These are phyloP conservation scores for Saimiri boliviensis DNA, from an alignment of 2,113 vertebrate species.

Conservation along the genomic window DNA sequence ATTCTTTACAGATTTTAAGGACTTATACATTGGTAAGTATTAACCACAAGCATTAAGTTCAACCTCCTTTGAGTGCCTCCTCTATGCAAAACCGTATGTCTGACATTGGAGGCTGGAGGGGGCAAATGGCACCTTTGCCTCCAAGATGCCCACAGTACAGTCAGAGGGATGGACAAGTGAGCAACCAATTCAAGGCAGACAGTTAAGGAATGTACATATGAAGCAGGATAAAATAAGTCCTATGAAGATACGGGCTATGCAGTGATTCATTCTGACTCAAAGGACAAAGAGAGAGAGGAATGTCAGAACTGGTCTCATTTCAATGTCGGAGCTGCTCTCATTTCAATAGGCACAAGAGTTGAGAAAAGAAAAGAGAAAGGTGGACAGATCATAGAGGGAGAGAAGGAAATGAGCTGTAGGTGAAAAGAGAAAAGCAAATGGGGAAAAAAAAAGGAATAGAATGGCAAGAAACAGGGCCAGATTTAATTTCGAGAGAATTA, in stretches of 20 bases:
- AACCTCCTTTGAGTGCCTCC: not conserved
- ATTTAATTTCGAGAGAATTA: constrained; percentile 70
- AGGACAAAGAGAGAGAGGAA: not conserved
- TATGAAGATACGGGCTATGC: accelerated
- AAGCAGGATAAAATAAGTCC: not conserved
- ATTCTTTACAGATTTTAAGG: not conserved
- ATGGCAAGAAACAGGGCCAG: constrained; percentile 45
- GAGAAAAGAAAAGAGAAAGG: not conserved
- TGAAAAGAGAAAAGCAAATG: constrained; percentile 22
- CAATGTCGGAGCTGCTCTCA: not conserved
- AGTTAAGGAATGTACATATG: not conserved
- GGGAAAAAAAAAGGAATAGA: not conserved
- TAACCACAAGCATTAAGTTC: not conserved
- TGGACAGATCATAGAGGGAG: not conserved
- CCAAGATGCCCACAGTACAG: not conserved
- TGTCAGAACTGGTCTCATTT: not conserved
- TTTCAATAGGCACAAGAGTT: not conserved
- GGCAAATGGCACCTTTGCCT: not conserved
- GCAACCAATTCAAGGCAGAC: not conserved
- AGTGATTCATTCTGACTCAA: not conserved
- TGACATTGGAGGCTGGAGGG: not conserved
- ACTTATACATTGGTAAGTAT: not conserved
- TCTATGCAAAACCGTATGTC: not conserved
- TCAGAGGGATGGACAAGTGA: not conserved
- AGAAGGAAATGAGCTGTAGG: constrained; percentile 1